Evolutionary conservation across 2,113 vertebrate genomes (phyloP).

Genomic region (Machaerirhynchus nigripectus): DNA sequence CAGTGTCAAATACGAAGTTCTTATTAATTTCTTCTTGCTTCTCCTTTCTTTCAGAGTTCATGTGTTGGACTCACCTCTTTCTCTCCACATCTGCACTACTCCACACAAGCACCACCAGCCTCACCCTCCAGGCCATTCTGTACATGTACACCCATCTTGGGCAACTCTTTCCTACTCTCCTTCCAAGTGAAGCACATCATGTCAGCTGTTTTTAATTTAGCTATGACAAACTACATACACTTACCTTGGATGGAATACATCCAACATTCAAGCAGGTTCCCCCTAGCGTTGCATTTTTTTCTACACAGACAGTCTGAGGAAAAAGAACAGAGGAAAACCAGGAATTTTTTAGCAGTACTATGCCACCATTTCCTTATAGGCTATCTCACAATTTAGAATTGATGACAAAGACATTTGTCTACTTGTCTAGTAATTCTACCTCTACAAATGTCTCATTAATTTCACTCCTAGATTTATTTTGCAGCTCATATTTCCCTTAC

Average conservation of each 20-base stretch:
- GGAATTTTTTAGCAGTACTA: not conserved
- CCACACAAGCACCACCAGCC: not conserved
- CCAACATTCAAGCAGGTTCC: slow-evolving; percentile 98
- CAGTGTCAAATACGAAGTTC: not conserved
- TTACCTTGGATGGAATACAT: slow-evolving; percentile 98
- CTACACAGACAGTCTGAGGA: slow-evolving; percentile 90
- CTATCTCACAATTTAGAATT: not conserved
- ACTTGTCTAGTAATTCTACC: not conserved
- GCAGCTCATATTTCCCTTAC: not conserved
- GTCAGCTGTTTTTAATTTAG: not conserved
- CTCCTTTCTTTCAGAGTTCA: not conserved
- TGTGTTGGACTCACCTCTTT: not conserved
- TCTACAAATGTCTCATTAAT: not conserved
- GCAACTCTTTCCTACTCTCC: not conserved
- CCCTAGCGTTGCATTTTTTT: slow-evolving; percentile 91
- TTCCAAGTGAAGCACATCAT: not conserved
- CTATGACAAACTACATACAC: not conserved
- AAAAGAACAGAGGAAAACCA: not conserved
- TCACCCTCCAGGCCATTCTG: not conserved
- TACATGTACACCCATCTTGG: not conserved
- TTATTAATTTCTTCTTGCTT: not conserved
- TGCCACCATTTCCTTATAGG: not conserved
- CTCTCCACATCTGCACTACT: not conserved
- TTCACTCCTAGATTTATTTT: not conserved
- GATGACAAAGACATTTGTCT: not conserved